A percentile compares a stretch with the other conserved stretches of the same genome.
phyloP scores from a whole-genome alignment of 2,797 vertebrate species.

The Gymnothorax javanicus region DNA sequence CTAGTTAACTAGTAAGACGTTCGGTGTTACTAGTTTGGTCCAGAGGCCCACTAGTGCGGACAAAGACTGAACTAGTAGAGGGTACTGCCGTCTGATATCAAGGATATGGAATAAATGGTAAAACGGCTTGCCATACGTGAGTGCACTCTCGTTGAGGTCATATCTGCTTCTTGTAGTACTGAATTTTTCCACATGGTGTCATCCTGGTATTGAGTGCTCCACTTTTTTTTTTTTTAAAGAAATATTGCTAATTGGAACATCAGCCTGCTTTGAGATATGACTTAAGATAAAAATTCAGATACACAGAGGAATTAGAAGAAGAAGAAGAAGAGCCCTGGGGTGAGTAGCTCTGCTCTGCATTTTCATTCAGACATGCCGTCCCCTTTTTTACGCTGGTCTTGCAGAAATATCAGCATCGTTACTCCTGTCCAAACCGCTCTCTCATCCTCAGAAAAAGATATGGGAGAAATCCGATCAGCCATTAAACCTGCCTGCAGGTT shows the following conservation, averaged over 20 bases:
- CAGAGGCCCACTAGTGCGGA: no score
- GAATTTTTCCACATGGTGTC: not conserved
- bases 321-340: not conserved
- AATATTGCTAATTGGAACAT: not conserved
- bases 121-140: no score
- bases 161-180: not conserved
- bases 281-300: not conserved
- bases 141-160: not conserved
- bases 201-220: not conserved
- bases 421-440: not conserved
- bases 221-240: no score
- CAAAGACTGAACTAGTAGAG: no score
- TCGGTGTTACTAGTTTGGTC: no score
- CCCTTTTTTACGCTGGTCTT: not conserved
- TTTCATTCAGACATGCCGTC: not conserved
- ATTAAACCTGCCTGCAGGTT: not conserved
- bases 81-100: no score
- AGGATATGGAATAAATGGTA: no score
- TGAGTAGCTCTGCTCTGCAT: not conserved
- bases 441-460: constrained; percentile 22
- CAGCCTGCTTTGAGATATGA: not conserved
- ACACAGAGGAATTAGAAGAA: not conserved
- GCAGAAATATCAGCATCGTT: not conserved
- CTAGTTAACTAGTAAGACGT: no score
- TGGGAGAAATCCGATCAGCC: constrained; percentile 2